These are phyloP conservation scores for Microcaecilia unicolor DNA, from an alignment of 2,797 vertebrate genomes.

Conservation along the genomic window DNA sequence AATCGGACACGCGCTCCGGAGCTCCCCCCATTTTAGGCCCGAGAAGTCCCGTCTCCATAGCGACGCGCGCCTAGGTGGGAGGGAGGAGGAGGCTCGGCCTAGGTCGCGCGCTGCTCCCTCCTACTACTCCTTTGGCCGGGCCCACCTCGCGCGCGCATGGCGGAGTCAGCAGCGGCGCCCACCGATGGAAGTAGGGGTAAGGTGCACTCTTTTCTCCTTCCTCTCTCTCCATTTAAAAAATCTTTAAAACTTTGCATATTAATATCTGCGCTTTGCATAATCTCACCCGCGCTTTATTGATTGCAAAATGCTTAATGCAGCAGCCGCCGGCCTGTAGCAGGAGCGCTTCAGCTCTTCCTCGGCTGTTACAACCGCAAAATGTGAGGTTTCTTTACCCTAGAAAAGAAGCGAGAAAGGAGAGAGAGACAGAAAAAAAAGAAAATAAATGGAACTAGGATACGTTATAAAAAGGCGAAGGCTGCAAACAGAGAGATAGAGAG, in stretches of 20 bases:
- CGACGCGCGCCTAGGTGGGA: slow-evolving; percentile 11
- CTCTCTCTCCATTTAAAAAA: slow-evolving; percentile 44
- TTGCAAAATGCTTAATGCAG: slow-evolving; percentile 50
- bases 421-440: no score
- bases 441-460: no score
- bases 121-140: neutral
- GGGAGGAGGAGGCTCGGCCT: slow-evolving; percentile 34
- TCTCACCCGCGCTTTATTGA: slow-evolving; percentile 51
- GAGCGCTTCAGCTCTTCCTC: slow-evolving; percentile 28
- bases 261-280: slow-evolving; percentile 52
- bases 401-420: no score
- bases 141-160: slow-evolving; percentile 55
- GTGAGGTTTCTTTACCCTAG: no score
- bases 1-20: slow-evolving; percentile 30
- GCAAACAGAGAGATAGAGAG: no score
- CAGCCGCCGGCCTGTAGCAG: slow-evolving; percentile 39
- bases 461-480: no score
- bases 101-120: slow-evolving; percentile 21
- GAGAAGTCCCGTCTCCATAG: slow-evolving; percentile 21
- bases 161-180: slow-evolving; percentile 81
- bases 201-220: slow-evolving; percentile 46
- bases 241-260: slow-evolving; percentile 59
- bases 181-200: slow-evolving; percentile 83
- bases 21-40: slow-evolving; percentile 45
- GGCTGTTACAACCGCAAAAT: no score